phyloP scores from a whole-genome alignment of 1,140 invertebrate species.

The Pseudomyrmex gracilis region DNA sequence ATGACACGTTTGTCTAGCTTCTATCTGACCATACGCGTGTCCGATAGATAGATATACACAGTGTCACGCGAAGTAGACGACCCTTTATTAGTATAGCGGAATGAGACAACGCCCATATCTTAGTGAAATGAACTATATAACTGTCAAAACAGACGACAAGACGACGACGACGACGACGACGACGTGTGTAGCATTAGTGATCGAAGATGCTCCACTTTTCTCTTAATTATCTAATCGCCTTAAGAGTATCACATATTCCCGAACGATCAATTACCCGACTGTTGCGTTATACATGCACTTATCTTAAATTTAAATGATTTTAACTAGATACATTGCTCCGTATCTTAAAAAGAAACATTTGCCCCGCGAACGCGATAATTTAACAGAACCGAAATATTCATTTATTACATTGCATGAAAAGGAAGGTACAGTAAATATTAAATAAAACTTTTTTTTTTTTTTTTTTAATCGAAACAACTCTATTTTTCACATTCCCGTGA shows the following conservation, averaged over 20 bases:
- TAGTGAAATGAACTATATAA: constrained; percentile 36
- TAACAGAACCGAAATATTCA: not conserved
- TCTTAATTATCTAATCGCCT: constrained; percentile 25
- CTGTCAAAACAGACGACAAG: constrained; percentile 28
- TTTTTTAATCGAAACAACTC: constrained; percentile 17
- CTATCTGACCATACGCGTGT: constrained; percentile 41
- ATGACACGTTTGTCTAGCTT: constrained; percentile 41
- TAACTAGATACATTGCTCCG: not conserved
- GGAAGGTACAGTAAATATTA: constrained; percentile 2
- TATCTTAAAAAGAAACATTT: not conserved
- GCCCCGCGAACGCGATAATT: not conserved
- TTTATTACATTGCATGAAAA: constrained; percentile 1
- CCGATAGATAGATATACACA: not conserved
- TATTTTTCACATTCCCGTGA: constrained; percentile 3
- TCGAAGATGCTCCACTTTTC: not conserved
- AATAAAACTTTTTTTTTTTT: constrained; percentile 5
- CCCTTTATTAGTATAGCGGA: constrained; percentile 46
- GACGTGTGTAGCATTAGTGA: constrained; percentile 2
- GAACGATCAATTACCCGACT: not conserved
- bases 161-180: not conserved
- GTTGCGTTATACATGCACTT: not conserved
- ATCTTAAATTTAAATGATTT: not conserved
- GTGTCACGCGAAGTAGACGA: constrained; percentile 25
- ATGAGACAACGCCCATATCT: constrained; percentile 52
- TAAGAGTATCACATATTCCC: not conserved